Percentiles rank a stretch among this genome's conserved stretches.
Conservation (phyloP, 2,113 vertebrate genomes). For the Chionis minor region DNA sequence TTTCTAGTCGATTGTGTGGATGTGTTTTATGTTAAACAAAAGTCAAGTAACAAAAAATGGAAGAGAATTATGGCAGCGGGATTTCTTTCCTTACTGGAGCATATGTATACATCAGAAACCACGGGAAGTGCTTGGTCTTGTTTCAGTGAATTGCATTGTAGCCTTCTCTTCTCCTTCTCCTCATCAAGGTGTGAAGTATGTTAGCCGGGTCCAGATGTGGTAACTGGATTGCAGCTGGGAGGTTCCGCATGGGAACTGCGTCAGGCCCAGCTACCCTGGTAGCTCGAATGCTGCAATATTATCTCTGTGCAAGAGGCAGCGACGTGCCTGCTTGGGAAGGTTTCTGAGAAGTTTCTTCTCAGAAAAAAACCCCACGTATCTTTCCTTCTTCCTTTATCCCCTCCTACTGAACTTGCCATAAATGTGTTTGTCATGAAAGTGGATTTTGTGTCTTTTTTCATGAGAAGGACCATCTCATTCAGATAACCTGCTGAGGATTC, state of each 20-base stretch:
- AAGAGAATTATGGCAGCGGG: not conserved
- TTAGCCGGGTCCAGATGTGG: not conserved
- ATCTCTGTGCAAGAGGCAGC: not conserved
- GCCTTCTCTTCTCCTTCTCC: not conserved
- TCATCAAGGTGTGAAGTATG: rapidly evolving
- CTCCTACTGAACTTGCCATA: not conserved
- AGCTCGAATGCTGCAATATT: not conserved
- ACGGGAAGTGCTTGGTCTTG: not conserved
- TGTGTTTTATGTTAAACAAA: not conserved
- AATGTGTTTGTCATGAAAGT: not conserved
- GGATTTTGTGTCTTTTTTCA: not conserved
- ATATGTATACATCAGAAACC: not conserved
- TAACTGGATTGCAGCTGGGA: not conserved
- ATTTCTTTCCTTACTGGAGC: not conserved
- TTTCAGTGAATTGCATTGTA: not conserved
- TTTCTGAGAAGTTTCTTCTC: not conserved
- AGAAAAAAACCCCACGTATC: not conserved
- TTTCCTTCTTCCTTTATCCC: not conserved
- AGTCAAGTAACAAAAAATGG: not conserved
- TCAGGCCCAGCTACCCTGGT: no score
- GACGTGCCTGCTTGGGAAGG: not conserved
- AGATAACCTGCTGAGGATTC: not conserved
- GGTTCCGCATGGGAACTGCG: not conserved
- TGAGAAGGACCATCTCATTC: rapidly evolving
- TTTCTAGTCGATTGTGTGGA: not conserved